A percentile compares a stretch with the other conserved stretches of the same genome.
phyloP scores from a whole-genome alignment of 2,888 invertebrate species.

The Argynnis bischoffii region DNA sequence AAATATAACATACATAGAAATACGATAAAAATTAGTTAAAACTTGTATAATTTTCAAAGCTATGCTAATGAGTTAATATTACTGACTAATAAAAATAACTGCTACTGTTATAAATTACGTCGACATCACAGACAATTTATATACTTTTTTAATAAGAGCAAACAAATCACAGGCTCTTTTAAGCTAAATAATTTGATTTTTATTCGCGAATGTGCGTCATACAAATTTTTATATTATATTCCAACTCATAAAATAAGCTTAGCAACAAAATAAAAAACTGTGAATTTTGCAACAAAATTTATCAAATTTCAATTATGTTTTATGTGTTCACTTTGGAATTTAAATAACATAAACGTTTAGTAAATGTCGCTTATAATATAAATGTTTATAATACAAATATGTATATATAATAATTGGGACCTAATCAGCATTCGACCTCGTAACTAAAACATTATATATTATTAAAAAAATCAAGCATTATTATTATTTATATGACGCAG shows the following conservation, averaged over 20 bases:
- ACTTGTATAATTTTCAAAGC: no score
- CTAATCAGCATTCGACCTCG: constrained; percentile 7
- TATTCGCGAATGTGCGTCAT: constrained; percentile 7
- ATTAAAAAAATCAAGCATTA: constrained; percentile 9
- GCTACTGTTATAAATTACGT: no score
- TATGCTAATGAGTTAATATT: no score
- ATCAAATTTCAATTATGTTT: constrained; percentile 12
- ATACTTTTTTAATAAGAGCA: neutral
- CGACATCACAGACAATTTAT: no score
- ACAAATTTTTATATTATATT: neutral
- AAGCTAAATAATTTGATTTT: neutral
- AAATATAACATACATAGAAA: no score
- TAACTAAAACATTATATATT: constrained; percentile 15
- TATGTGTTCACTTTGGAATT: constrained; percentile 9
- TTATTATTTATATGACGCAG: constrained; percentile 28
- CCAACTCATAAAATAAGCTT: constrained; percentile 8
- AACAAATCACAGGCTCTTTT: neutral
- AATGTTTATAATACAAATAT: constrained; percentile 1
- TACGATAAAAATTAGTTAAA: no score
- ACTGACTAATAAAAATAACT: no score
- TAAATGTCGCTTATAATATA: neutral
- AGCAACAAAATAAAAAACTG: constrained; percentile 2
- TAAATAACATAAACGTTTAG: constrained; percentile 1
- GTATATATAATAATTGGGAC: constrained; percentile 2
- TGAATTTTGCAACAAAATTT: constrained; percentile 12